phyloP scores from a whole-genome alignment of 2,113 vertebrate genomes.

The Sigmodon hispidus region DNA sequence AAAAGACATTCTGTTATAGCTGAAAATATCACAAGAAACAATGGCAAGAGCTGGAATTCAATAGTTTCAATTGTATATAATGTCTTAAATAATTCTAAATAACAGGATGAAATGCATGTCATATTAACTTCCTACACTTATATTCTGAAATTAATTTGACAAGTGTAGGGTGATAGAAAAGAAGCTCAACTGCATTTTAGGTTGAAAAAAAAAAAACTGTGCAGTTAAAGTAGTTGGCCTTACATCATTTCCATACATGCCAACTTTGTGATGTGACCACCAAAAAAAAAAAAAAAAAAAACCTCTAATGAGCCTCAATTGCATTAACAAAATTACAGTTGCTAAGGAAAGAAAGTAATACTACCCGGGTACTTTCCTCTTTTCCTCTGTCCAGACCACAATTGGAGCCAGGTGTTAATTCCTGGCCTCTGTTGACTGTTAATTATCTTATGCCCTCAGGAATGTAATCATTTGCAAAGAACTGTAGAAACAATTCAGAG shows the following conservation, averaged over 20 bases:
- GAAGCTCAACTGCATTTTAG: conserved; percentile 34
- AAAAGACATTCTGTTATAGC: neutral
- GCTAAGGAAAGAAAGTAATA: conserved; percentile 53
- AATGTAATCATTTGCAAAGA: conserved; percentile 37
- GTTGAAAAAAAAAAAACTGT: neutral
- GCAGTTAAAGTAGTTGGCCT: conserved; percentile 36
- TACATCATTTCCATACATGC: conserved; percentile 50
- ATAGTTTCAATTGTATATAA: neutral
- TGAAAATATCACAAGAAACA: neutral
- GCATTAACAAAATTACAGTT: conserved; percentile 67
- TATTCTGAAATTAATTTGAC: conserved; percentile 40
- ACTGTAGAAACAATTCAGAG: neutral
- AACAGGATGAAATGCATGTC: neutral
- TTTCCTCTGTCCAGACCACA: conserved; percentile 43
- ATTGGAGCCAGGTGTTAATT: conserved; percentile 53
- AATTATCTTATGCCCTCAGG: conserved; percentile 48
- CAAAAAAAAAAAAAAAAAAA: conserved; percentile 65
- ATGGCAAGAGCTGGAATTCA: neutral
- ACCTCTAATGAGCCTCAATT: conserved; percentile 46
- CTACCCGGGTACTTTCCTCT: conserved; percentile 5
- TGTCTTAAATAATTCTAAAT: neutral
- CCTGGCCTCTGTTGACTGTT: neutral
- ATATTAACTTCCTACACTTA: conserved; percentile 8
- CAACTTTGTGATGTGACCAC: conserved; percentile 59
- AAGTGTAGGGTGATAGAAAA: conserved; percentile 20